These are phyloP conservation scores for Tachina grossa DNA, from an alignment of 2,888 invertebrate genomes.

Conservation along the genomic window DNA sequence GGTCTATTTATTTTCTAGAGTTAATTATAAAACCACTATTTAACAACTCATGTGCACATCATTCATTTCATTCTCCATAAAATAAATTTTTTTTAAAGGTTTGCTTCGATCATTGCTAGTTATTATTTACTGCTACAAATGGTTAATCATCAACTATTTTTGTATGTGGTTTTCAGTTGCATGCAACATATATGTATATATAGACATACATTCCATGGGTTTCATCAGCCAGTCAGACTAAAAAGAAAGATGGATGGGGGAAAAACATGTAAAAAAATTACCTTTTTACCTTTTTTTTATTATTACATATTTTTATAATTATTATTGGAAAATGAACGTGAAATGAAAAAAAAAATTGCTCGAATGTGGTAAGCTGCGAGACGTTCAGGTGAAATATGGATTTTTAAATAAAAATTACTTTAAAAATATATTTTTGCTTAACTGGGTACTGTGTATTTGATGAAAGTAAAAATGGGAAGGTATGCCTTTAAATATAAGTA, in stretches of 20 bases:
- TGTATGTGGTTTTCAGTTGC: constrained; percentile 60
- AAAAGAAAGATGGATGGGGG: constrained; percentile 17
- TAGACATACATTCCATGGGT: constrained; percentile 8
- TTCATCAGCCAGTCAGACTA: constrained; percentile 48
- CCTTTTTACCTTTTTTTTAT: too few species aligned
- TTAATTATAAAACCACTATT: constrained; percentile 71
- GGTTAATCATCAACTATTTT: constrained; percentile 70
- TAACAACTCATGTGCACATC: constrained; percentile 63
- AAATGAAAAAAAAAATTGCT: background rate
- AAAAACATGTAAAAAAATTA: constrained; percentile 1
- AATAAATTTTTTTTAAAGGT: constrained; percentile 13
- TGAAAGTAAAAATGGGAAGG: too few species aligned
- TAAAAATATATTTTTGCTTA: background rate
- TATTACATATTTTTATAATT: constrained; percentile 21
- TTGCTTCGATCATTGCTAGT: background rate
- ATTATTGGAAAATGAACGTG: constrained; percentile 5
- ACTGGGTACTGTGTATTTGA: too few species aligned
- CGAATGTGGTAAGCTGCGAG: background rate
- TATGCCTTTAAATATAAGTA: too few species aligned
- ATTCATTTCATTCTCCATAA: constrained; percentile 44
- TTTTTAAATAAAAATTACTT: background rate
- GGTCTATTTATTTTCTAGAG: constrained; percentile 62
- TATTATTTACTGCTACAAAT: constrained; percentile 49
- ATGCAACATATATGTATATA: constrained; percentile 40
- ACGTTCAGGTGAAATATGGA: background rate